Evolutionary conservation across 1,140 invertebrate genomes (phyloP), one percentile per base, ranked within the genome.

Genomic region (Ruditapes philippinarum): DNA sequence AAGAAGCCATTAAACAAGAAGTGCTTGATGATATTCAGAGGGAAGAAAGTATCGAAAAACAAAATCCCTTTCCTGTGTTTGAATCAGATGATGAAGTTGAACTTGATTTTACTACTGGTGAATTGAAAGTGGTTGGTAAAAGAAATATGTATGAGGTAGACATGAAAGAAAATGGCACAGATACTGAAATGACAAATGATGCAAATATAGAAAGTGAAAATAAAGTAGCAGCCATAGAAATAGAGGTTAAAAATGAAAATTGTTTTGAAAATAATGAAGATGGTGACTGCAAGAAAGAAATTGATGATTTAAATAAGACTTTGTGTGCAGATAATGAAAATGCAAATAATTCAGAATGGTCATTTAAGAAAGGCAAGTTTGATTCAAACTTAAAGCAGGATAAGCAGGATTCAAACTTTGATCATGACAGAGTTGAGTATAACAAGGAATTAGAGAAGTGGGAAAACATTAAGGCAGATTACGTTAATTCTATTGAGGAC

Each of bases 1-100:
- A 45, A 12, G 42, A 54, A 31, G 31, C 25, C 1, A 80, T 1
- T 28, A 60, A 38, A 22, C 19, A 22, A 45, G 49, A 84, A 51
- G 31, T 3, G 14, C 33, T 33, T 1, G 22, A 17, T 12, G 60
- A 70, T 40, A 11, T 40, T 25, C 19, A 57, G 19, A 57, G 5
- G 33, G 65, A 70, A 36, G 17, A 9, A 25, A 54, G 36, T 12
- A 36, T 0, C 17, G 65, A 70, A 12, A 33, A 70, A 38, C 1
- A 12, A 19, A 65, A 88, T 62, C 42, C 62, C 49, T 60, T 88
- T 22, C 85, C 76, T 28, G 38, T 25, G 17, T 88, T 45, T 88
- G 62, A 42, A 19, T 49, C 57, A 25, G 85, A 78, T 79, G 85
- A 88, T 31, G 85, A 88, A 70, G 25, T 80, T 45, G 85, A 88